These are phyloP conservation scores for Chrysocyon brachyurus DNA, from an alignment of 2,797 vertebrate species.

Conservation along the genomic window DNA sequence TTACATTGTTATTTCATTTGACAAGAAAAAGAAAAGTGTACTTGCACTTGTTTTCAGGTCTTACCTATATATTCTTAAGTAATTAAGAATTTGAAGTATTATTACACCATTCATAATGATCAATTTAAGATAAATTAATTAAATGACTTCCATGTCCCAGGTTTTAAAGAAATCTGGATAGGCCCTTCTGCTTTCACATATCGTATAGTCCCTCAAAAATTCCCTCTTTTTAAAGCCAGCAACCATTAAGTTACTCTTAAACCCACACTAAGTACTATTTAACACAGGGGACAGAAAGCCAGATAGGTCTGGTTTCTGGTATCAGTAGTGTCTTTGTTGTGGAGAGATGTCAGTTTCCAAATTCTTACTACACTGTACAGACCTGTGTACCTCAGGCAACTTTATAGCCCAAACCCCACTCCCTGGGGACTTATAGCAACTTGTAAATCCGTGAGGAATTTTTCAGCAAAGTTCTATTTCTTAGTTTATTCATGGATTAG, in stretches of 20 bases:
- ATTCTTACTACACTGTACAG: slow-evolving; percentile 82
- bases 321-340: slow-evolving; percentile 88
- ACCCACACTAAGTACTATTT: slow-evolving; percentile 80
- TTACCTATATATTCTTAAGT: not conserved
- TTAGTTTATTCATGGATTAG: slow-evolving; percentile 84
- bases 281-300: slow-evolving; percentile 78
- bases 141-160: not conserved
- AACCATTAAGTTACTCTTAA: slow-evolving; percentile 77
- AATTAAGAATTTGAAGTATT: slow-evolving; percentile 61
- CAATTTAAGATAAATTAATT: slow-evolving; percentile 42
- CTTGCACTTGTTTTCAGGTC: not conserved
- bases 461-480: slow-evolving; percentile 86
- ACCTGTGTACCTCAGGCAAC: slow-evolving; percentile 86
- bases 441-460: slow-evolving; percentile 91
- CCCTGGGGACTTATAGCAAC: slow-evolving; percentile 86
- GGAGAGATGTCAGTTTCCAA: slow-evolving; percentile 85
- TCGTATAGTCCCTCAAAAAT: slow-evolving; percentile 64
- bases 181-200: slow-evolving; percentile 70
- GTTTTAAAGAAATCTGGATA: slow-evolving; percentile 48
- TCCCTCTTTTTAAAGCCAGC: slow-evolving; percentile 76
- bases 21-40: not conserved
- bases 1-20: slow-evolving; percentile 15
- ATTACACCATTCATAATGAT: slow-evolving; percentile 1
- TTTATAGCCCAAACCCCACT: slow-evolving; percentile 86
- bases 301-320: slow-evolving; percentile 83